Evolutionary conservation across 2,888 invertebrate genomes (phyloP).

Genomic region (Poecilus cupreus): DNA sequence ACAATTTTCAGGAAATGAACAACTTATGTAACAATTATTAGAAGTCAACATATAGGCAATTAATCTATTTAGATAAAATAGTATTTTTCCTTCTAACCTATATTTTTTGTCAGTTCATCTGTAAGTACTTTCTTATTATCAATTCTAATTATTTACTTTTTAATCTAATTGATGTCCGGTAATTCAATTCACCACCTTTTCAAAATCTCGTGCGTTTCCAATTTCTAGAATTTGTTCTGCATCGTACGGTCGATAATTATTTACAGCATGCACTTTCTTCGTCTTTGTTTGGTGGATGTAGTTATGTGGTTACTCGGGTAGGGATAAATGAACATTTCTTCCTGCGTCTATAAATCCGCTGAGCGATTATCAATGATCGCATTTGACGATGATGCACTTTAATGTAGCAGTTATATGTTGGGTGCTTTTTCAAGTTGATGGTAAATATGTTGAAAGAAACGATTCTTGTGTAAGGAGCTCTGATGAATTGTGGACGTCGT

Average conservation of each 20-base stretch:
- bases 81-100: too few relatives aligned
- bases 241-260: neutral
- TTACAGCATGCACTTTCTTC: neutral
- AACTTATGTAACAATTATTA: too few relatives aligned
- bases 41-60: too few relatives aligned
- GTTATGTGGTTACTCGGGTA: neutral
- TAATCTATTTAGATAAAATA: too few relatives aligned
- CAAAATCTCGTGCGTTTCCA: too few relatives aligned
- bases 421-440: neutral
- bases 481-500: conserved; percentile 27
- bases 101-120: too few relatives aligned
- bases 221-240: neutral
- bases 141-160: neutral
- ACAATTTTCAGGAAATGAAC: too few relatives aligned
- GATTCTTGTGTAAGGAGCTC: conserved; percentile 39
- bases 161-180: neutral
- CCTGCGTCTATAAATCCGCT: neutral
- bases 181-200: neutral
- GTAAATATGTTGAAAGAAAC: neutral
- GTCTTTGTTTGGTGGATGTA: neutral
- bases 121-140: too few relatives aligned
- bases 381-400: neutral
- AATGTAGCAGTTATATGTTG: neutral
- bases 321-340: conserved; percentile 12
- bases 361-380: neutral